phyloP scores from a whole-genome alignment of 2,797 vertebrate species.

The Clarias fuscus region DNA sequence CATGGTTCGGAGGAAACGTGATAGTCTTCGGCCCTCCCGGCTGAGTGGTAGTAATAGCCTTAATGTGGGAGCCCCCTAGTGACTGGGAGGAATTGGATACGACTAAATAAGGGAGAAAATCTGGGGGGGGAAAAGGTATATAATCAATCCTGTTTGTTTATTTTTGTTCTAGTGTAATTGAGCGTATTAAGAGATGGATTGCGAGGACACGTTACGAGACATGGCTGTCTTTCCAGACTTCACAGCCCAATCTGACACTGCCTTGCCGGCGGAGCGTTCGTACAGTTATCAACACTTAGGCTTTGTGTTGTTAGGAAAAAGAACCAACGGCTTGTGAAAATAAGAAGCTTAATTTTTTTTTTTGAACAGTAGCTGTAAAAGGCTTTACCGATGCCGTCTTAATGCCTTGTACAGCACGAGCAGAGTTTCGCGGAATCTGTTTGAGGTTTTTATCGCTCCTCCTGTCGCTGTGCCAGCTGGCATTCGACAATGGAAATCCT shows the following conservation, averaged over 20 bases:
- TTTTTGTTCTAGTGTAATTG: background rate
- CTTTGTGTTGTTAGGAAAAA: background rate
- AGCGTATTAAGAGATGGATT: too few species aligned
- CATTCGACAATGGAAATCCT: slow-evolving; percentile 30
- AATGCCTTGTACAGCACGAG: slow-evolving; percentile 16
- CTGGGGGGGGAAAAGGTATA: too few species aligned
- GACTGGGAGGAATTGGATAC: too few species aligned
- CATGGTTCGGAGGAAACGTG: too few species aligned
- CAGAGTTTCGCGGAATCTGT: slow-evolving; percentile 29
- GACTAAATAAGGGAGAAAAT: too few species aligned
- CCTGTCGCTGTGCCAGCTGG: slow-evolving; percentile 38
- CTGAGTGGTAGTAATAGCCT: too few species aligned
- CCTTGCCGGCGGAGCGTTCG: too few species aligned
- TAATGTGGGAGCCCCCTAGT: too few species aligned
- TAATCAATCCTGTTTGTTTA: background rate
- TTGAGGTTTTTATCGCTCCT: slow-evolving; percentile 35
- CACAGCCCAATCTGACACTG: background rate
- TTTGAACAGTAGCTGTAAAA: background rate
- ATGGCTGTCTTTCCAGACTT: background rate
- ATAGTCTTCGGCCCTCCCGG: too few species aligned
- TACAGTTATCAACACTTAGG: background rate
- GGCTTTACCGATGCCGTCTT: background rate
- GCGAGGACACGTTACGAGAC: background rate
- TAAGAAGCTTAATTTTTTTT: background rate
- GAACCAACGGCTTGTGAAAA: background rate